A percentile compares a stretch with the other conserved stretches of the same genome.
Conservation (phyloP, 2,113 vertebrate species). For the Corvus moneduloides region DNA sequence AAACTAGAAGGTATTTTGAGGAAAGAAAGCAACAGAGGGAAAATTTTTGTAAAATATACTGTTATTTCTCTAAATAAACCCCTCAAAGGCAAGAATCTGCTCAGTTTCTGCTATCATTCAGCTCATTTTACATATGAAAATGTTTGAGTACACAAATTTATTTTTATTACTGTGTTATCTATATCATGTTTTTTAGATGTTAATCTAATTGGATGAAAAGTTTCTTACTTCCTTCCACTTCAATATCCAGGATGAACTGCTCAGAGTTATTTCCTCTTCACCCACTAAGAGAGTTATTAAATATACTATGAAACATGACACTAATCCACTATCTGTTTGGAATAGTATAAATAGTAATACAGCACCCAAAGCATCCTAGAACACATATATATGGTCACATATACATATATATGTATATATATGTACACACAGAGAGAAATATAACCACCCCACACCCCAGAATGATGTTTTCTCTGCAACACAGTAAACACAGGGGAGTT, state of each 20-base stretch:
- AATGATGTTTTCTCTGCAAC: background rate
- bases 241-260: background rate
- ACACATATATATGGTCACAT: background rate
- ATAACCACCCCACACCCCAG: background rate
- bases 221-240: background rate
- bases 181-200: background rate
- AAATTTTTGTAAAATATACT: background rate
- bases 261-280: background rate
- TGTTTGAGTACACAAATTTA: background rate
- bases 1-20: background rate
- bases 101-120: background rate
- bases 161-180: background rate
- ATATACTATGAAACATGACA: background rate
- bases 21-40: background rate
- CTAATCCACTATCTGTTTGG: background rate
- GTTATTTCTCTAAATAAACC: background rate
- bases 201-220: background rate
- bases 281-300: background rate
- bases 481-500: background rate
- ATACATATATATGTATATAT: background rate
- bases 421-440: background rate
- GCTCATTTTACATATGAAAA: background rate
- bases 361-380: background rate
- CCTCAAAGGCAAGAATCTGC: background rate
- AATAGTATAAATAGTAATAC: background rate